Evolutionary conservation across 2,797 vertebrate genomes (phyloP), one percentile per base, ranked within the genome.

Genomic region (Peromyscus melanophrys): DNA sequence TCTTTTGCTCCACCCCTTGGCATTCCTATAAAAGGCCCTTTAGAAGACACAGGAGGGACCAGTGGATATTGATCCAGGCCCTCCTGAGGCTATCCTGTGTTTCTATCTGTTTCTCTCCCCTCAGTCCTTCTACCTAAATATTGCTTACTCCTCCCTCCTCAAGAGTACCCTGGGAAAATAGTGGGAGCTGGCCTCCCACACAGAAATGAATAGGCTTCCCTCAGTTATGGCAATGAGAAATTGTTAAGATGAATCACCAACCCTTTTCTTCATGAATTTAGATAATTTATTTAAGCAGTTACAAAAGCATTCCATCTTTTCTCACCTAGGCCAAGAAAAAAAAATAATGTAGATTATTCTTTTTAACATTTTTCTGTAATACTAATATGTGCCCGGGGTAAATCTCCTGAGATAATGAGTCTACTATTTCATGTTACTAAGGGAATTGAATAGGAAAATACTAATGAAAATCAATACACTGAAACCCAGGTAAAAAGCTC

Each of bases 381-480:
- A 43, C 6, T 85, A 57, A n/a, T 17, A 13, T 27, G 34, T 65
- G 12, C 12, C 29, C 77, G 49, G 31, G 25, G 43, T 88, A 92
- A 85, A 77, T 93, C 75, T 97, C 55, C 29, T 7, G 55, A 87
- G 49, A 21, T 37, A 61, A 83, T 63, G 37, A 86, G 1, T 89
- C 59, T 92, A 8, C 85, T 49, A 17, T 91, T 90, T 93, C 73
- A n/a, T 96, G 17, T 40, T 92, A 69, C 10, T 77, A 49, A 97
- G 40, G 90, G 80, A 96, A 95, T 67, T 89, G 52, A 95, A 93
- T 59, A 43, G 27, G 83, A 77, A 95, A 96, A 46, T 95, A 59
- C 17, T 92, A 86, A 90, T 77, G 23, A 89, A 97, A 96, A 96
- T 96, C 92, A 96, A 77, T 97, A 95, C 61, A 83, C 71, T 89